Base-by-base conservation (phyloP, 2,797 vertebrate species). In the Peromyscus melanophrys region DNA sequence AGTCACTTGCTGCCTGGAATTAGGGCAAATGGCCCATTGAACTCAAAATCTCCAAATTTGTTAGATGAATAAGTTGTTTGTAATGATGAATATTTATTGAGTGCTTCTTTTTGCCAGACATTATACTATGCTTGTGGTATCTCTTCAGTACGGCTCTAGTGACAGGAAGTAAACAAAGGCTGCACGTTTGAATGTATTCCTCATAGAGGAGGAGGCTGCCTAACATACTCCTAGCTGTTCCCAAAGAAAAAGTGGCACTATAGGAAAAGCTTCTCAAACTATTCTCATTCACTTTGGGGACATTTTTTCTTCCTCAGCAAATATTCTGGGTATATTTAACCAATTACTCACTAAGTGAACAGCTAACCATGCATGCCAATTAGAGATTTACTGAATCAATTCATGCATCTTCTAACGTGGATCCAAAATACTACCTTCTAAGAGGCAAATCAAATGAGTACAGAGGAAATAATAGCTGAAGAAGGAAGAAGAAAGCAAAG, bases 331-430 rank as follows among this genome's bases (percentile, higher is more conserved):
- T 90, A 82, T 94, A 96, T 92, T 96, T 93, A 96, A 96, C 61
- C 65, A 96, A 96, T 97, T 94, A 94, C 89, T 57, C 69, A 93
- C 37, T 97, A 96, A 97, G 29, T 80, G 67, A 97, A 96, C 55
- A 96, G 80, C 49, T 96, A 93, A 80, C 43, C 65, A 65, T 82
- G 90, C 77, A 95, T 95, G 43, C 21, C 87, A 92, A 95, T 92
- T 93, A 93, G 89, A 96, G 80, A 96, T 86, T 96, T 93, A 88
- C 40, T 71, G 59, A 94, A 76, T 96, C 85, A 55, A 89, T 96
- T 94, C 90, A 90, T 25, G 49, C 67, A 90, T 73, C 37, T 80
- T 95, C 71, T 95, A 96, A 90, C 31, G 59, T 49, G 37, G 37
- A 88, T 85, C 43, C 25, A 95, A 97, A 94, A 91, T 87, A 57